Evolutionary conservation across 2,888 invertebrate genomes (phyloP).

Genomic region (Corbicula japonica): DNA sequence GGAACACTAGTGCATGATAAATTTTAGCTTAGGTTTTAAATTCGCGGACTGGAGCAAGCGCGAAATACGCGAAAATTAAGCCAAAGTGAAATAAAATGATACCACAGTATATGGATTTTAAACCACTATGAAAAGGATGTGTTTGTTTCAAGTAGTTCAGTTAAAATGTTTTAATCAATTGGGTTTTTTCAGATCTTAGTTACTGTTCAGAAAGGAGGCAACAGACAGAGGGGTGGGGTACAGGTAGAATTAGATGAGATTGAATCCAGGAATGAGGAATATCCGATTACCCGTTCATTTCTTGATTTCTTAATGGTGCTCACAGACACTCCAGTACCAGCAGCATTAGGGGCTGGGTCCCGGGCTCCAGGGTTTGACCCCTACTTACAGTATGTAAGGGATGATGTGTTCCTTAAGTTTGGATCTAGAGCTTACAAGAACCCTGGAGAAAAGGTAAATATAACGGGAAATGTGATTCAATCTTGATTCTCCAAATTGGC

Average conservation of each 20-base stretch:
- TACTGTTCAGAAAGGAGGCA: conserved; percentile 66
- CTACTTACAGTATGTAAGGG: conserved; percentile 93
- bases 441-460: conserved; percentile 90
- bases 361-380: conserved; percentile 95
- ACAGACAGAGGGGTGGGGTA: conserved; percentile 74
- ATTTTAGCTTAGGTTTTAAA: too few species aligned
- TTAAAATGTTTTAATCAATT: too few species aligned
- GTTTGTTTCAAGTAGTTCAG: too few species aligned
- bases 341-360: conserved; percentile 91
- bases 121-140: too few species aligned
- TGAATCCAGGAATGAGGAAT: conserved; percentile 96
- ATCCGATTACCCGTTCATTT: conserved; percentile 94
- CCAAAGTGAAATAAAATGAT: too few species aligned
- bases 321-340: conserved; percentile 87
- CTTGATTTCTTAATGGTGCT: conserved; percentile 92
- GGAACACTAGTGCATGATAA: too few species aligned
- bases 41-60: too few species aligned
- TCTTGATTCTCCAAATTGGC: neutral
- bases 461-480: neutral
- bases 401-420: conserved; percentile 93
- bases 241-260: conserved; percentile 96
- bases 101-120: too few species aligned
- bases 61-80: too few species aligned
- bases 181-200: conserved; percentile 81
- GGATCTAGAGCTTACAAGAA: conserved; percentile 93